Conservation (phyloP, 92 coral and sea anemone species). For the Porites lobata region DNA sequence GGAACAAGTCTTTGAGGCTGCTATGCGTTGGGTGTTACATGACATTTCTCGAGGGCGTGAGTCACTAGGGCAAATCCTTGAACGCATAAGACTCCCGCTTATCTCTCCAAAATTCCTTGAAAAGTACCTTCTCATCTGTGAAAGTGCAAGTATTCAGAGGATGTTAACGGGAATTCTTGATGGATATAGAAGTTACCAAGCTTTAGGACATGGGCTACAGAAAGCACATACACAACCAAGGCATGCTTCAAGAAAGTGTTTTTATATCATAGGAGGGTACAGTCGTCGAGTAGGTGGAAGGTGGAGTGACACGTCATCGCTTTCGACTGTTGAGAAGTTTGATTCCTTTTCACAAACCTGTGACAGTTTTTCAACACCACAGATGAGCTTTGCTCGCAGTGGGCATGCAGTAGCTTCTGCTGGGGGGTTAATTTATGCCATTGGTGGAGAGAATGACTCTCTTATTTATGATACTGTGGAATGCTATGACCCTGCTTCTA, state of each 20-base stretch:
- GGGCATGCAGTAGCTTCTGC: slow-evolving; percentile 82
- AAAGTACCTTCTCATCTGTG: slow-evolving; percentile 62
- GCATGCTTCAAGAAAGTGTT: slow-evolving; percentile 87
- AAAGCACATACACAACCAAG: slow-evolving; percentile 71
- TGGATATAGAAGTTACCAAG: slow-evolving; percentile 80
- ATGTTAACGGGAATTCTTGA: slow-evolving; percentile 77
- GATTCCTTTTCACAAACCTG: slow-evolving; percentile 79
- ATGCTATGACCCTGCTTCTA: slow-evolving; percentile 83
- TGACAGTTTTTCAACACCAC: slow-evolving; percentile 67
- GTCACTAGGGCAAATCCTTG: slow-evolving; percentile 80
- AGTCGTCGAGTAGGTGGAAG: slow-evolving; percentile 82
- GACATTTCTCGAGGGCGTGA: slow-evolving; percentile 78
- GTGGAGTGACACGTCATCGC: slow-evolving; percentile 88
- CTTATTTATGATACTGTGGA: slow-evolving; percentile 94
- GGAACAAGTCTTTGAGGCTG: slow-evolving; percentile 89
- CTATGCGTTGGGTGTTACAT: slow-evolving; percentile 82
- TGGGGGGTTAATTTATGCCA: slow-evolving; percentile 89
- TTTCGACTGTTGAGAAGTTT: slow-evolving; percentile 86
- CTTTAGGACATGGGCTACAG: slow-evolving; percentile 61
- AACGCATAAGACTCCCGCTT: slow-evolving; percentile 84
- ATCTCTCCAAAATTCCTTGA: slow-evolving; percentile 82
- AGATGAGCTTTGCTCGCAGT: slow-evolving; percentile 88
- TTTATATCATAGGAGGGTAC: slow-evolving; percentile 92
- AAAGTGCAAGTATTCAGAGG: slow-evolving; percentile 83
- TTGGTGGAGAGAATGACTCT: slow-evolving; percentile 98